phyloP scores from a whole-genome alignment of 2,797 vertebrate species.

The Neostethus bicornis region DNA sequence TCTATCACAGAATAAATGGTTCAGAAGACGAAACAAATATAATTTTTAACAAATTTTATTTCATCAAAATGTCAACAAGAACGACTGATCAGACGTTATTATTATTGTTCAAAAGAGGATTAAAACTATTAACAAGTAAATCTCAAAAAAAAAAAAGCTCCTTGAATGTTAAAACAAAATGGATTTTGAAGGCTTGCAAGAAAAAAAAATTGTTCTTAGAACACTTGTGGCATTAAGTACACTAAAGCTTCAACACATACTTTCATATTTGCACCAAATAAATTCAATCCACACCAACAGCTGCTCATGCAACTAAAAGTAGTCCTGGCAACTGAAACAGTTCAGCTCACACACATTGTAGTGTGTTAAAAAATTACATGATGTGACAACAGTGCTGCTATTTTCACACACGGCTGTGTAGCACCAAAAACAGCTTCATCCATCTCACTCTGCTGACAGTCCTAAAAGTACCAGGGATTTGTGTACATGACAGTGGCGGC shows the following conservation, averaged over 20 bases:
- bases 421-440: conserved; percentile 22
- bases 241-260: conserved; percentile 27
- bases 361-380: conserved; percentile 20
- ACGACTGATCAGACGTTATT: neutral
- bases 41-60: neutral
- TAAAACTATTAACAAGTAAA: neutral
- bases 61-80: neutral
- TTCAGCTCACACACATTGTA: conserved; percentile 16
- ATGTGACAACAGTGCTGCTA: conserved; percentile 32
- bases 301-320: conserved; percentile 39
- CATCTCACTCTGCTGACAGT: conserved; percentile 34
- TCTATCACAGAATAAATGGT: neutral
- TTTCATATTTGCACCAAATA: conserved; percentile 44
- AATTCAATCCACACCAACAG: conserved; percentile 56
- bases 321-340: conserved; percentile 30
- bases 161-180: neutral
- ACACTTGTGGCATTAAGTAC: neutral
- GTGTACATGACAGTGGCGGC: conserved; percentile 20
- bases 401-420: conserved; percentile 37
- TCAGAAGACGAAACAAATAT: neutral
- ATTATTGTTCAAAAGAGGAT: too few species aligned
- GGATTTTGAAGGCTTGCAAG: neutral
- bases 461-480: conserved; percentile 24
- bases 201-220: neutral
- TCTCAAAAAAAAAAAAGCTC: neutral